A percentile compares a stretch with the other conserved stretches of the same genome.
Evolutionary conservation across 92 coral and sea anemone genomes (phyloP).

Genomic region (Hydrozoanthus gracilis): DNA sequence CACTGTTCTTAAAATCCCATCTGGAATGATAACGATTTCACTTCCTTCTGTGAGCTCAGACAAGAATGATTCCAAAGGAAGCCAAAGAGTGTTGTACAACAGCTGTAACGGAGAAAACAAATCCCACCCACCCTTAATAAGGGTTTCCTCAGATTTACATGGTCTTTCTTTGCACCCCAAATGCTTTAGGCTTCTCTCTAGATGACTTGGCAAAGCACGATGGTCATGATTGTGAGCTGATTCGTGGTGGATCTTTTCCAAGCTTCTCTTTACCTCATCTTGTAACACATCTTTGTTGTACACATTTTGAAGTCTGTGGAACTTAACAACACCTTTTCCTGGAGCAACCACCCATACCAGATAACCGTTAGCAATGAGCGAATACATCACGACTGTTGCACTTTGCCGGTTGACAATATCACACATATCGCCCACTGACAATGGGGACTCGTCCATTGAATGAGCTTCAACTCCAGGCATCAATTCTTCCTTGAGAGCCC

Average conservation of each 20-base stretch:
- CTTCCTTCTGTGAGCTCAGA: conserved; percentile 50
- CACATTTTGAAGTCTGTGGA: conserved; percentile 64
- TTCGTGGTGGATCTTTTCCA: conserved; percentile 64
- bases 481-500: conserved; percentile 37
- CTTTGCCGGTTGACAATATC: conserved; percentile 56
- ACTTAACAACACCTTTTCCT: conserved; percentile 72
- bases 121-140: neutral
- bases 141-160: neutral
- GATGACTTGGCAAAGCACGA: conserved; percentile 69
- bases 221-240: conserved; percentile 74
- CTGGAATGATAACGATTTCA: conserved; percentile 69
- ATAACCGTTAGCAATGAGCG: conserved; percentile 68
- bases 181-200: neutral
- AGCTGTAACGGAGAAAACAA: conserved; percentile 65
- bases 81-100: conserved; percentile 62
- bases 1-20: conserved; percentile 59
- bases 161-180: conserved; percentile 14
- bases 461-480: neutral
- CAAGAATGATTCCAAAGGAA: conserved; percentile 60
- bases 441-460: conserved; percentile 43
- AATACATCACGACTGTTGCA: conserved; percentile 65
- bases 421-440: conserved; percentile 65
- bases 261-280: conserved; percentile 62
- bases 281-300: conserved; percentile 64
- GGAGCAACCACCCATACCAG: conserved; percentile 79